phyloP scores from a whole-genome alignment of 2,888 invertebrate species.

The Strigamia crassipes region DNA sequence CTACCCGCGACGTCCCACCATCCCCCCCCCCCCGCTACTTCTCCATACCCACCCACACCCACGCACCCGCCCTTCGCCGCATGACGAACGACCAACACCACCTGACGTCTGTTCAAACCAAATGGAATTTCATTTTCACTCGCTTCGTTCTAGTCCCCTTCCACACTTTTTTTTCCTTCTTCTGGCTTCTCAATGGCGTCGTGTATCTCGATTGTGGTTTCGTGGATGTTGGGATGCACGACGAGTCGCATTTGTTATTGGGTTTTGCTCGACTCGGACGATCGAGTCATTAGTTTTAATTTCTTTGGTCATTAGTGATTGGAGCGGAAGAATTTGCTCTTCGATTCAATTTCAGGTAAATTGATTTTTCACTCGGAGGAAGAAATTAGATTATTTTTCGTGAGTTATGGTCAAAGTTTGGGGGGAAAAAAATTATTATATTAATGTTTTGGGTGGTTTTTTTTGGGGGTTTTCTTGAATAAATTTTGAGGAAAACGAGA shows the following conservation, averaged over 20 bases:
- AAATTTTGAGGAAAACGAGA: too few relatives aligned
- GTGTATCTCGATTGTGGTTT: conserved; percentile 21
- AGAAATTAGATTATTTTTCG: too few relatives aligned
- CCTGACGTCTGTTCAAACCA: conserved; percentile 35
- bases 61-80: conserved; percentile 36
- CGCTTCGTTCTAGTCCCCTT: too few relatives aligned
- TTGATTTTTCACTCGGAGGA: too few relatives aligned
- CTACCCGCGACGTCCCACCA: not conserved
- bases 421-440: too few relatives aligned
- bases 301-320: too few relatives aligned
- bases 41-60: conserved; percentile 1
- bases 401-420: too few relatives aligned
- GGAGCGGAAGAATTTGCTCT: too few relatives aligned
- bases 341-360: too few relatives aligned
- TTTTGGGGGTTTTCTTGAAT: too few relatives aligned
- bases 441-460: too few relatives aligned
- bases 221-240: not conserved
- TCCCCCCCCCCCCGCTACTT: not conserved
- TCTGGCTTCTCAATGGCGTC: conserved; percentile 2
- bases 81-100: conserved; percentile 42
- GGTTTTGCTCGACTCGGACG: not conserved
- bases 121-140: conserved; percentile 40
- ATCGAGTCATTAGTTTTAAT: too few relatives aligned
- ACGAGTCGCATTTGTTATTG: not conserved
- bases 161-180: not conserved